phyloP scores from a whole-genome alignment of 2,888 invertebrate genomes.

The Holacanthella duospinosa region DNA sequence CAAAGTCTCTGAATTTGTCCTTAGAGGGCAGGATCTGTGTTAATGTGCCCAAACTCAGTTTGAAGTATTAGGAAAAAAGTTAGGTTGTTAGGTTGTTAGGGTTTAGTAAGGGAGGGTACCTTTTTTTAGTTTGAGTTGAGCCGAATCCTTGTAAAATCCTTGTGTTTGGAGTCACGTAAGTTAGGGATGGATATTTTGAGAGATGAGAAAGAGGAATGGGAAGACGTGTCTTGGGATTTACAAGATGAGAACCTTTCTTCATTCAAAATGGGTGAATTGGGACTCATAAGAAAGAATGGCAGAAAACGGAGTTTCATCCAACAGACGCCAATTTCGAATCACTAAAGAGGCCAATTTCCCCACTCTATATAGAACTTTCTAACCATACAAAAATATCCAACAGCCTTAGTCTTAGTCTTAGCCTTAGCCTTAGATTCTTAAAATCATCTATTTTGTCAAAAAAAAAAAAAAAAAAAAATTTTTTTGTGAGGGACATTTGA shows the following conservation, averaged over 20 bases:
- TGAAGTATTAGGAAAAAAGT: not conserved
- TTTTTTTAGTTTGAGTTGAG: no score
- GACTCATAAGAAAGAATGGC: conserved; percentile 28
- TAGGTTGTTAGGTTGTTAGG: no score
- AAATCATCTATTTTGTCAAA: no score
- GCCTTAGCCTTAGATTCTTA: not conserved
- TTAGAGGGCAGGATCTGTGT: conserved; percentile 4
- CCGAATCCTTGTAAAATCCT: not conserved
- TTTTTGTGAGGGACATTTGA: not conserved
- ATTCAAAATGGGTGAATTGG: conserved; percentile 20
- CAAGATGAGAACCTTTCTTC: not conserved
- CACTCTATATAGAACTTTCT: no score
- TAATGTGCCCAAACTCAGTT: not conserved
- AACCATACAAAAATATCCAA: not conserved
- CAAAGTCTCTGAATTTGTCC: not conserved
- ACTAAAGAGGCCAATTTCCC: not conserved
- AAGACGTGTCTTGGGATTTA: not conserved
- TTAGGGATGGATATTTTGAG: not conserved
- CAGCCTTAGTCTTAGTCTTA: not conserved
- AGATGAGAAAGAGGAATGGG: not conserved
- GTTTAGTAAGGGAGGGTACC: no score
- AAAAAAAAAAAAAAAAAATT: no score
- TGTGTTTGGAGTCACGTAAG: not conserved
- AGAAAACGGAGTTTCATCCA: conserved; percentile 11
- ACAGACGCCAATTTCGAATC: conserved; percentile 24